Conservation (phyloP, 92 coral and sea anemone species). For the Paragorgia papillata region DNA sequence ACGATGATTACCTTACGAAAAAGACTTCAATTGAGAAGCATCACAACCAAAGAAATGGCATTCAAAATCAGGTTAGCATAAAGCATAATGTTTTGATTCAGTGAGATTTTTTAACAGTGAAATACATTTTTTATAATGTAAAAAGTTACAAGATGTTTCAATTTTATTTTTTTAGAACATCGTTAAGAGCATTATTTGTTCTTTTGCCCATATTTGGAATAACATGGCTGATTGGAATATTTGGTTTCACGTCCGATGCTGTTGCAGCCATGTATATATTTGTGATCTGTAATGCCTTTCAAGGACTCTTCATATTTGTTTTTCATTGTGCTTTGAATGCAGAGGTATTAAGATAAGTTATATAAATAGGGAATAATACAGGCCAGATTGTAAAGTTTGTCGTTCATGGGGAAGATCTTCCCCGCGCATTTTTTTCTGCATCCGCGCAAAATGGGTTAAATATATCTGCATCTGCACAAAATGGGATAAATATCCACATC, state of each 20-base stretch:
- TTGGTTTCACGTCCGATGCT: constrained; percentile 32
- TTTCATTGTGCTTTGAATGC: constrained; percentile 25
- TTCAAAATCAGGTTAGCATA: constrained; percentile 25
- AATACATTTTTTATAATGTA: too few species aligned
- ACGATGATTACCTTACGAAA: constrained; percentile 24
- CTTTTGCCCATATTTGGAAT: constrained; percentile 40
- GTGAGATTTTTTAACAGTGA: too few species aligned
- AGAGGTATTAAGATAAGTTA: too few species aligned
- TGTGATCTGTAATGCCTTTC: constrained; percentile 27
- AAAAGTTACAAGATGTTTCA: too few species aligned
- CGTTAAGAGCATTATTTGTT: constrained; percentile 23
- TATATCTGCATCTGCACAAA: too few species aligned
- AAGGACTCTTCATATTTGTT: constrained; percentile 30
- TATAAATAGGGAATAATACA: too few species aligned
- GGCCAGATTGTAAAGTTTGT: too few species aligned
- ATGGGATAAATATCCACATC: too few species aligned
- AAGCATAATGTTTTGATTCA: too few species aligned
- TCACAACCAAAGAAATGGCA: constrained; percentile 25
- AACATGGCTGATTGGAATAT: constrained; percentile 39
- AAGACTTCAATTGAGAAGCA: constrained; percentile 15
- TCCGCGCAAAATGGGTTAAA: too few species aligned
- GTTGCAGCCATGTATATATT: constrained; percentile 38
- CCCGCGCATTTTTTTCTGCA: too few species aligned
- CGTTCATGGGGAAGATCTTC: too few species aligned
- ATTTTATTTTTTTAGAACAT: background rate